Conservation (phyloP, 2,888 invertebrate genomes). For the Dynastes grantii region DNA sequence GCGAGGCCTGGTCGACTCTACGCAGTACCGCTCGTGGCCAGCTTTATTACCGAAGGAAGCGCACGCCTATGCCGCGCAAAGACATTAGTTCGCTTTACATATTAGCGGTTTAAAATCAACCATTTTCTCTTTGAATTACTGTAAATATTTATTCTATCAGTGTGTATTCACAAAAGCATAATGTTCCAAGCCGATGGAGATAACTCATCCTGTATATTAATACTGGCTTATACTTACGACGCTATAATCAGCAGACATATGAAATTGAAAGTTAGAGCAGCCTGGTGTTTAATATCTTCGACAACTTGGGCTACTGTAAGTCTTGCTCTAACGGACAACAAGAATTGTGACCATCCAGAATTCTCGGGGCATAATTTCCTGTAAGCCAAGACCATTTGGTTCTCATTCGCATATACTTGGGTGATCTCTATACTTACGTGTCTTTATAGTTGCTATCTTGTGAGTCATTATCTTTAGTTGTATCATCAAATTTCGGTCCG, state of each 20-base stretch:
- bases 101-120: too few species aligned
- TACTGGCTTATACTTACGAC: slow-evolving; percentile 71
- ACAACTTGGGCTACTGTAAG: slow-evolving; percentile 83
- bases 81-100: too few species aligned
- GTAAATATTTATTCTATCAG: too few species aligned
- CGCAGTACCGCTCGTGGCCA: too few species aligned
- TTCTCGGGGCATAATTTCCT: slow-evolving; percentile 43
- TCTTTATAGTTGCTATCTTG: slow-evolving; percentile 54
- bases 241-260: slow-evolving; percentile 81
- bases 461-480: slow-evolving; percentile 57
- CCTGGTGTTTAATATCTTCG: slow-evolving; percentile 78
- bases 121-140: too few species aligned
- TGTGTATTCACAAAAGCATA: too few species aligned
- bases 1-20: too few species aligned
- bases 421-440: slow-evolving; percentile 20
- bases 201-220: background rate
- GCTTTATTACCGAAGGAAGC: too few species aligned
- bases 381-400: slow-evolving; percentile 4
- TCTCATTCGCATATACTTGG: background rate
- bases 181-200: too few species aligned
- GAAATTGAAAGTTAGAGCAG: slow-evolving; percentile 84
- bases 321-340: slow-evolving; percentile 78
- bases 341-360: slow-evolving; percentile 76
- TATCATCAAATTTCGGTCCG: slow-evolving; percentile 60
- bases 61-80: too few species aligned